Conservation (phyloP, 2,797 vertebrate species). For the Malacoctenus gilli region DNA sequence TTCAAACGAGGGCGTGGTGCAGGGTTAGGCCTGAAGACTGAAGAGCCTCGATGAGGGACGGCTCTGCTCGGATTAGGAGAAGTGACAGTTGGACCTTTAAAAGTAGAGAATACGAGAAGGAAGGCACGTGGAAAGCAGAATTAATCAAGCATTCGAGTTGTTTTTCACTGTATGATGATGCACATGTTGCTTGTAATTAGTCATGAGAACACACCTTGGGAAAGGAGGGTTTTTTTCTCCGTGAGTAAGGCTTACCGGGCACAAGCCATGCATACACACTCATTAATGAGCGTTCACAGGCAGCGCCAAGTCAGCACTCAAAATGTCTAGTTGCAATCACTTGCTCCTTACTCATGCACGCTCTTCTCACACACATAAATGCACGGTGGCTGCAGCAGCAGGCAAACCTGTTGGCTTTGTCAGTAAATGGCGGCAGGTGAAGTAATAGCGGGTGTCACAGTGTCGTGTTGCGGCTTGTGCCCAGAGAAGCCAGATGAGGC, state of each 20-base stretch:
- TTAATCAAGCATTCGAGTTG: background rate
- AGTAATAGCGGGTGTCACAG: slow-evolving; percentile 75
- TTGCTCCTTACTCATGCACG: slow-evolving; percentile 16
- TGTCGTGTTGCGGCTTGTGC: slow-evolving; percentile 81
- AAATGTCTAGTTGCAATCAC: slow-evolving; percentile 35
- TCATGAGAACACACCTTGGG: slow-evolving; percentile 51
- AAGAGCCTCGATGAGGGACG: slow-evolving; percentile 1
- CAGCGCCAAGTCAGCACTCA: slow-evolving; percentile 1
- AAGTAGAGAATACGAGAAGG: slow-evolving; percentile 23
- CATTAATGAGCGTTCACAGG: slow-evolving; percentile 8
- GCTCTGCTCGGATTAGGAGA: slow-evolving; percentile 1
- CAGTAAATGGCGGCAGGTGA: slow-evolving; percentile 75
- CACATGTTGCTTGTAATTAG: slow-evolving; percentile 25
- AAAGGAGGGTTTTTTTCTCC: slow-evolving; percentile 30
- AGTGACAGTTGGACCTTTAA: slow-evolving; percentile 44
- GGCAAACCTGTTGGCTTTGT: slow-evolving; percentile 78
- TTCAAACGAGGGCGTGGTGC: slow-evolving; percentile 47
- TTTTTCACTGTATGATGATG: slow-evolving; percentile 27
- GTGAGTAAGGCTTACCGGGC: slow-evolving; percentile 37
- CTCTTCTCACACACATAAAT: slow-evolving; percentile 13
- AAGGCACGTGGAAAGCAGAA: too few relatives aligned
- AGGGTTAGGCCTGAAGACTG: slow-evolving; percentile 13
- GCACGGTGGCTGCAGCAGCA: slow-evolving; percentile 26
- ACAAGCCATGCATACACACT: slow-evolving; percentile 5
- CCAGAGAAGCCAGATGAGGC: slow-evolving; percentile 61